Evolutionary conservation across 2,113 vertebrate species (phyloP), one percentile per base, ranked within the genome.

Genomic region (Sylvietta virens): DNA sequence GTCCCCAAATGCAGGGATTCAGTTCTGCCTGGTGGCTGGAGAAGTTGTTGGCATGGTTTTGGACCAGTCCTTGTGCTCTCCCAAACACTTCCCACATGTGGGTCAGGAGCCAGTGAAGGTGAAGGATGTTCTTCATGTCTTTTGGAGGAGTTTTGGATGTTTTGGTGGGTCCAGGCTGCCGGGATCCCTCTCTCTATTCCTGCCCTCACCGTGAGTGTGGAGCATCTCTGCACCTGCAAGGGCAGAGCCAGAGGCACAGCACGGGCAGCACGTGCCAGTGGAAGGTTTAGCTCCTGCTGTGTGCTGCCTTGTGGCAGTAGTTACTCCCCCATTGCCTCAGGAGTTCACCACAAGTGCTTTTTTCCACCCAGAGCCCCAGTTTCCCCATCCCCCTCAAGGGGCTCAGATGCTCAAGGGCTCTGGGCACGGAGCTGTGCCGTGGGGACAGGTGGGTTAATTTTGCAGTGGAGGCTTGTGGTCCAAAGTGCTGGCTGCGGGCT

Each of bases 121-220:
- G 2, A 61, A 74, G 27, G 22, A 54, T 9, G 5, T n/a, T 67
- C 10, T 90, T 90, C 0, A 0, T 58, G 9, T 45, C 4, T 66
- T 79, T 74, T 74, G 42, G 56, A 82, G 21, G 20, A 17, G 10
- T 50, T 45, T 47, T 31, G 4, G 27, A 26, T 47, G 16, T 70
- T 79, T 79, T 7, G 5, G 42, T 67, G 53, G 50, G 27, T 37
- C 53, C 33, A 47, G 47, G 31, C n/a, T 28, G 39, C 31, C 39
- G 71, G 76, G 13, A 8, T 47, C 18, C 22, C 50, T 10, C 2
- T 69, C 16, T 50, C 61, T 44, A 2, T 27, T 48, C 35, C 33
- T 58, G 39, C 31, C 20, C 22, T 79, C 6, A 2, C 51, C 0
- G 0, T 24, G 37, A 23, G 17, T 2, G 0, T 30, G 40, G 57